Percentiles rank a stretch among this genome's conserved stretches.
These are phyloP conservation scores for Lasiommata megera DNA, from an alignment of 2,888 invertebrate species.

Conservation along the genomic window DNA sequence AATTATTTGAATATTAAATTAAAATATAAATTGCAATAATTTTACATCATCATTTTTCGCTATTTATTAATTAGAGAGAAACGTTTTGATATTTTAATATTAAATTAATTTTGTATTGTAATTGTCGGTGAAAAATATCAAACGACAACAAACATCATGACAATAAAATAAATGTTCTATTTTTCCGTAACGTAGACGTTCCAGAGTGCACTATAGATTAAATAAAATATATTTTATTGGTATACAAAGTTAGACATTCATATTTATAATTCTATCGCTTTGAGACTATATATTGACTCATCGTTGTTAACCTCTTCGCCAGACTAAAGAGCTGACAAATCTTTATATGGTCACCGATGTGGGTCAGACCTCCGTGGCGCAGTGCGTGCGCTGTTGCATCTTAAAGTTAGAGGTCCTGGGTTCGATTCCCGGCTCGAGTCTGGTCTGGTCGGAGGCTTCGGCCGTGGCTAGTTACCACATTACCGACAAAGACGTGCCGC, in stretches of 20 bases:
- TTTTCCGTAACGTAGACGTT: conserved; percentile 48
- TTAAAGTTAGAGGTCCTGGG: no score
- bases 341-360: no score
- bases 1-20: conserved; percentile 1
- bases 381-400: no score
- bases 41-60: not conserved
- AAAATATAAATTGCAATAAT: conserved; percentile 7
- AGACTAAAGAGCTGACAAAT: no score
- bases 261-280: not conserved
- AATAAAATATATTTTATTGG: conserved; percentile 25
- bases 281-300: not conserved
- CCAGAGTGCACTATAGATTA: conserved; percentile 17
- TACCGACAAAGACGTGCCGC: no score
- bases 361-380: no score
- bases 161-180: conserved; percentile 72
- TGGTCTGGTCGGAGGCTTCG: no score
- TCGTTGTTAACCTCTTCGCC: not conserved
- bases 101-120: conserved; percentile 12
- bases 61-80: conserved; percentile 6
- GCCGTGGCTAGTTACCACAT: no score
- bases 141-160: conserved; percentile 56
- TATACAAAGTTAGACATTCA: conserved; percentile 18
- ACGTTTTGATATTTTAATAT: not conserved
- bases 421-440: no score
- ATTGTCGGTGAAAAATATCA: not conserved